Base-by-base conservation (phyloP, 2,888 invertebrate genomes). In the Volucella inanis region DNA sequence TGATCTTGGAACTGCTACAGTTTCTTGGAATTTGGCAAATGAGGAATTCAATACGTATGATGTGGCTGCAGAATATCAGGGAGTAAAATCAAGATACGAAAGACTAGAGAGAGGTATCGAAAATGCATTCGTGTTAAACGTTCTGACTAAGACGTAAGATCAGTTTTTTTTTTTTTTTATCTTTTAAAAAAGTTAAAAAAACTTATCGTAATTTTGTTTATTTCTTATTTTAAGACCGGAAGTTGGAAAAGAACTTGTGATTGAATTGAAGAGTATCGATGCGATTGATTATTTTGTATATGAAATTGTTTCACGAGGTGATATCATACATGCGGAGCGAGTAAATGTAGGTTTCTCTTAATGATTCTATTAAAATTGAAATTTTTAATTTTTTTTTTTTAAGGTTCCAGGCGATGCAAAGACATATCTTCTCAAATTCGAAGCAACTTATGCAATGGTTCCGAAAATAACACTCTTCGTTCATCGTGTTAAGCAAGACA, bases 221-320 rank as follows among this genome's bases (percentile, higher is more conserved):
- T 22, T 14, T n/a, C 43, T 41, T 14, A 6, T 31, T 31, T 31
- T 6, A 31, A 93, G 92, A 50, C 93, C 94, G 0, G 90, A 92
- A 83, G 94, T 96, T 0, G 96, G 95, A 67, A 93, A 94, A 80
- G 95, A 96, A 85, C 93, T 97, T 64, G 94, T 95, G 83, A 94
- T 97, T 22, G 93, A 95, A 71, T 94, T 98, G 2, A 95, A 95
- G 85, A 96, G 96, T 1, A 97, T 97, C 0, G 94, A 94, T 83
- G 94, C 95, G 0, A 93, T 98, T 92, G 94, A 94, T 84, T 94
- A 96, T 87, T 93, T 97, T 57, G 95, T 94, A 87, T 97, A 97
- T 89, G 93, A 95, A 88, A 93, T 97, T 22, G 93, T 98, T 85
- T 97, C 97, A 2, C 94, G 98, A 71, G 98, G 98, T 0, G 96